Evolutionary conservation across 35 echinoderm and acorn worm species (phyloP).

Genomic region (Anneissia japonica): DNA sequence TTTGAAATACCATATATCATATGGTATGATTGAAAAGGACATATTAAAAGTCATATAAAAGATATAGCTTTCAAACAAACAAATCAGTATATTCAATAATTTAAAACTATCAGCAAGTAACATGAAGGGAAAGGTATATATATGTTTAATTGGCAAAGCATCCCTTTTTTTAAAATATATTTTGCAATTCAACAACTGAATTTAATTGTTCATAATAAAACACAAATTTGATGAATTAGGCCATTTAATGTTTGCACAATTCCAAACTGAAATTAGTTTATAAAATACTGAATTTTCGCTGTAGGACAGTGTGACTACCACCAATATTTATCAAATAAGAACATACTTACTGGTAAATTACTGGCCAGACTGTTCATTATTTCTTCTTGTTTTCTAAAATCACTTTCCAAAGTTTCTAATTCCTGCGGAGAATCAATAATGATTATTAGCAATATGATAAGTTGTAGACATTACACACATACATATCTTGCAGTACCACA

Average conservation of each 20-base stretch:
- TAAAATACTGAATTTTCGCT: not conserved
- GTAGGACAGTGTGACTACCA: not conserved
- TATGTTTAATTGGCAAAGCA: not conserved
- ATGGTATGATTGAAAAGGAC: too few species aligned
- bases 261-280: not conserved
- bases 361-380: slow-evolving; percentile 67
- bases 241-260: not conserved
- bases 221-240: too few species aligned
- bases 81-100: too few species aligned
- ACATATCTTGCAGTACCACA: not conserved
- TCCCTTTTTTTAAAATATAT: not conserved
- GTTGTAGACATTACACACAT: too few species aligned
- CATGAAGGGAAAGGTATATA: too few species aligned
- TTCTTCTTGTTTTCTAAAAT: slow-evolving; percentile 72
- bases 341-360: slow-evolving; percentile 76
- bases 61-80: too few species aligned
- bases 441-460: not conserved
- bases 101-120: too few species aligned
- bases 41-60: too few species aligned
- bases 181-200: too few species aligned
- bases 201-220: too few species aligned
- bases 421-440: slow-evolving; percentile 33
- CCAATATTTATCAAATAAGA: not conserved
- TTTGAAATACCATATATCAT: too few species aligned
- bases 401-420: slow-evolving; percentile 48